Percentiles rank a stretch among this genome's conserved stretches.
phyloP scores from a whole-genome alignment of 2,113 vertebrate genomes.

The Megalops atlanticus region DNA sequence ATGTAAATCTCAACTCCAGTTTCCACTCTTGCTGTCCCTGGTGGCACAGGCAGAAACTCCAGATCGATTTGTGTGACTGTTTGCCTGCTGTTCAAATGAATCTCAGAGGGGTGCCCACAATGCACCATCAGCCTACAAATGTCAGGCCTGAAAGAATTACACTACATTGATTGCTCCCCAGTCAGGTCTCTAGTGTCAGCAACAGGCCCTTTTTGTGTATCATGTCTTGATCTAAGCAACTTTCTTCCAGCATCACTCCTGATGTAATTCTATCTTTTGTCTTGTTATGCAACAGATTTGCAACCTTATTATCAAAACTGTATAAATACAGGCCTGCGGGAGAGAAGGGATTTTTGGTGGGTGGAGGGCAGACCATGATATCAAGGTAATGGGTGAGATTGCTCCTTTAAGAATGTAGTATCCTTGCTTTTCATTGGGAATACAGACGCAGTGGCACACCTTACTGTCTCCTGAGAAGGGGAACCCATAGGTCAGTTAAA shows the following conservation, averaged over 20 bases:
- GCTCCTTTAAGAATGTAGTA: too few relatives aligned
- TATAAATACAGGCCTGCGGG: too few relatives aligned
- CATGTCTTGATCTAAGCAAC: background rate
- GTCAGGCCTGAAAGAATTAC: background rate
- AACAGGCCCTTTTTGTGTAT: background rate
- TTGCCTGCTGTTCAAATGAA: background rate
- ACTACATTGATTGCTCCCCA: too few relatives aligned
- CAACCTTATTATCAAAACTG: background rate
- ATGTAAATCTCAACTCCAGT: background rate
- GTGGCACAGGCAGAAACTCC: background rate
- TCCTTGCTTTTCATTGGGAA: too few relatives aligned
- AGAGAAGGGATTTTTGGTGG: too few relatives aligned
- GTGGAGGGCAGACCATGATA: too few relatives aligned
- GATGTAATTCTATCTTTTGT: background rate
- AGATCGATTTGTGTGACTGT: background rate
- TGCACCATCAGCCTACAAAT: background rate
- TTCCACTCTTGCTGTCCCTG: background rate
- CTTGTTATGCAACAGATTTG: background rate
- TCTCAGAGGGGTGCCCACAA: background rate
- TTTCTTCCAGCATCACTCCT: background rate
- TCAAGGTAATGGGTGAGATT: too few relatives aligned
- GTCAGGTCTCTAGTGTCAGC: conserved; percentile 4
- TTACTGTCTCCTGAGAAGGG: too few relatives aligned
- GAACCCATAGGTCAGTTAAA: too few relatives aligned
- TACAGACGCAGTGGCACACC: too few relatives aligned